phyloP scores from a whole-genome alignment of 2,888 invertebrate species.

The Rotaria sp. region DNA sequence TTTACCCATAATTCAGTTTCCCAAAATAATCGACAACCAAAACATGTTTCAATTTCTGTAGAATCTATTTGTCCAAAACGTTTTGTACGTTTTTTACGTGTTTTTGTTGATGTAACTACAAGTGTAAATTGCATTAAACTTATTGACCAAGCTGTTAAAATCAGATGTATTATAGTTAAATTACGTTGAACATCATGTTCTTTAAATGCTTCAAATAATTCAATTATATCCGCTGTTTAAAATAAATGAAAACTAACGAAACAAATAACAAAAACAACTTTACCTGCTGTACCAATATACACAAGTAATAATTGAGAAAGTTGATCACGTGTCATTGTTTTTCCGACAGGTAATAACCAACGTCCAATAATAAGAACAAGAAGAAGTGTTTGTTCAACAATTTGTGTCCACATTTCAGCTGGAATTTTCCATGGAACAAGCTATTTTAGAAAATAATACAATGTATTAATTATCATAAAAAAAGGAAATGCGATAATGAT shows the following conservation, averaged over 20 bases:
- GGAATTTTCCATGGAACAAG: conserved; percentile 38
- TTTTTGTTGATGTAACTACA: conserved; percentile 44
- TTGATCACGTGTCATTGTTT: conserved; percentile 46
- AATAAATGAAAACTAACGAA: neutral
- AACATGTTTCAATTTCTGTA: neutral
- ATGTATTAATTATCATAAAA: neutral
- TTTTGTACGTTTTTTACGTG: neutral
- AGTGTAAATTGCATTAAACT: conserved; percentile 59
- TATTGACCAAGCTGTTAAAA: conserved; percentile 51
- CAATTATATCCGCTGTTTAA: conserved; percentile 55
- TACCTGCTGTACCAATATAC: conserved; percentile 48
- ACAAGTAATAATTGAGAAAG: conserved; percentile 48
- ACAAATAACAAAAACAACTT: neutral
- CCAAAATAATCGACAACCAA: neutral
- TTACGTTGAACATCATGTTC: conserved; percentile 51
- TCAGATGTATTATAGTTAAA: conserved; percentile 58
- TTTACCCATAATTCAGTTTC: conserved; percentile 18
- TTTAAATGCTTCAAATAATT: conserved; percentile 84
- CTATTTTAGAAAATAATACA: neutral
- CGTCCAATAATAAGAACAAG: conserved; percentile 48
- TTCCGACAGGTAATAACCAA: conserved; percentile 49
- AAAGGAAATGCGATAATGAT: neutral
- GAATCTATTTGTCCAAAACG: too few relatives aligned
- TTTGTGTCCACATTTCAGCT: conserved; percentile 45
- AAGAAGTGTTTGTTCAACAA: conserved; percentile 48